These are phyloP conservation scores for Antheraea mylitta DNA, from an alignment of 1,140 invertebrate genomes.

Conservation along the genomic window DNA sequence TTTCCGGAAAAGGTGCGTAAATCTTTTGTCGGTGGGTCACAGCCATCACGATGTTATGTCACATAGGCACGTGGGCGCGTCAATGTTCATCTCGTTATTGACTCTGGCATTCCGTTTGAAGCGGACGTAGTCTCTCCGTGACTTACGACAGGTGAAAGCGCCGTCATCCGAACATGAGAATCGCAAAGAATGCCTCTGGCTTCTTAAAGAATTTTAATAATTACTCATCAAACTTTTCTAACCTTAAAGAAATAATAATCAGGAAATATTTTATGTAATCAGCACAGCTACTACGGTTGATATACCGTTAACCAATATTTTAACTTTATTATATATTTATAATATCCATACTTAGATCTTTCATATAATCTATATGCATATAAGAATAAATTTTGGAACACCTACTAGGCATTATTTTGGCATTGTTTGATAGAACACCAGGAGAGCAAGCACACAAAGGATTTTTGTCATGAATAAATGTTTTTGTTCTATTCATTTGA, in stretches of 20 bases:
- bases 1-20: not conserved
- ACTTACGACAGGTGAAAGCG: constrained; percentile 40
- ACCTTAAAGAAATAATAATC: constrained; percentile 6
- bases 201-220: constrained; percentile 15
- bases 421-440: too few species aligned
- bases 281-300: not conserved
- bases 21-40: not conserved
- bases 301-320: too few species aligned
- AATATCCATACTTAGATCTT: too few species aligned
- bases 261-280: not conserved
- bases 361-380: too few species aligned
- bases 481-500: too few species aligned
- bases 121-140: constrained; percentile 24
- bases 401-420: too few species aligned
- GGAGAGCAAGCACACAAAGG: too few species aligned
- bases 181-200: constrained; percentile 25
- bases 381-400: too few species aligned
- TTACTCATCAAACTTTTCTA: constrained; percentile 8
- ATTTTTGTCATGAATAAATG: too few species aligned
- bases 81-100: constrained; percentile 34
- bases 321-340: too few species aligned
- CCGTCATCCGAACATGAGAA: constrained; percentile 23
- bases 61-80: constrained; percentile 10
- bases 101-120: constrained; percentile 40
- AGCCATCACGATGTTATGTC: constrained; percentile 25